Percentiles rank a stretch among this genome's conserved stretches.
Evolutionary conservation across 2,888 invertebrate species (phyloP).

Genomic region (Copidosoma aretas): DNA sequence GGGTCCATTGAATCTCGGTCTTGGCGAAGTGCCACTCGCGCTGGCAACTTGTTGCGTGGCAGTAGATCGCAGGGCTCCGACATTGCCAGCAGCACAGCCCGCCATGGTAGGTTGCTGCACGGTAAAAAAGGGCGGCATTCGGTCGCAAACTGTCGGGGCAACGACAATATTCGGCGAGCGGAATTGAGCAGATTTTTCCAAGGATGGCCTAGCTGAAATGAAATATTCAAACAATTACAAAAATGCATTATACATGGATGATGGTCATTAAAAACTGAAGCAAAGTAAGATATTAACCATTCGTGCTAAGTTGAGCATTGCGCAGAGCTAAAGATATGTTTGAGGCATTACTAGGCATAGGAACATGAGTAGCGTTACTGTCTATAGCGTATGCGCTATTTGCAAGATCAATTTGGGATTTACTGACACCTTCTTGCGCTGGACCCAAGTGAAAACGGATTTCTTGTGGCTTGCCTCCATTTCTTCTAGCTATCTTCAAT

Average conservation of each 20-base stretch:
- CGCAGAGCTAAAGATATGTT: slow-evolving; percentile 56
- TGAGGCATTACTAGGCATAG: slow-evolving; percentile 59
- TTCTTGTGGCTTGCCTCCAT: slow-evolving; percentile 75
- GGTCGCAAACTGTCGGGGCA: slow-evolving; percentile 82
- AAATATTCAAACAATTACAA: neutral
- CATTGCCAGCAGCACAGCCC: slow-evolving; percentile 49
- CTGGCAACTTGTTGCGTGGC: slow-evolving; percentile 50
- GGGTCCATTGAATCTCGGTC: slow-evolving; percentile 67
- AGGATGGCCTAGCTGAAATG: slow-evolving; percentile 50
- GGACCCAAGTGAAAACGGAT: slow-evolving; percentile 69
- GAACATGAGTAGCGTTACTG: slow-evolving; percentile 54
- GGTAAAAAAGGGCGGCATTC: slow-evolving; percentile 58
- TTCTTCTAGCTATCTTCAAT: slow-evolving; percentile 69
- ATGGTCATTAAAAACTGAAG: neutral
- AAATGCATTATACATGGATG: slow-evolving; percentile 5
- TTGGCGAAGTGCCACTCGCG: slow-evolving; percentile 58
- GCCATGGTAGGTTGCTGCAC: slow-evolving; percentile 42
- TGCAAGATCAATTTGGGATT: slow-evolving; percentile 54
- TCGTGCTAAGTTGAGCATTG: slow-evolving; percentile 59
- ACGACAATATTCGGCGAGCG: slow-evolving; percentile 89
- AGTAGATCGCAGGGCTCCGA: slow-evolving; percentile 49
- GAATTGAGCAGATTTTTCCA: slow-evolving; percentile 66
- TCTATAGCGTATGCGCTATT: slow-evolving; percentile 51
- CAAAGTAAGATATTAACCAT: slow-evolving; percentile 47
- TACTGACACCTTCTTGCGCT: slow-evolving; percentile 58